Base-by-base conservation (phyloP, 2,888 invertebrate genomes). In the Sphaerophoria taeniata region DNA sequence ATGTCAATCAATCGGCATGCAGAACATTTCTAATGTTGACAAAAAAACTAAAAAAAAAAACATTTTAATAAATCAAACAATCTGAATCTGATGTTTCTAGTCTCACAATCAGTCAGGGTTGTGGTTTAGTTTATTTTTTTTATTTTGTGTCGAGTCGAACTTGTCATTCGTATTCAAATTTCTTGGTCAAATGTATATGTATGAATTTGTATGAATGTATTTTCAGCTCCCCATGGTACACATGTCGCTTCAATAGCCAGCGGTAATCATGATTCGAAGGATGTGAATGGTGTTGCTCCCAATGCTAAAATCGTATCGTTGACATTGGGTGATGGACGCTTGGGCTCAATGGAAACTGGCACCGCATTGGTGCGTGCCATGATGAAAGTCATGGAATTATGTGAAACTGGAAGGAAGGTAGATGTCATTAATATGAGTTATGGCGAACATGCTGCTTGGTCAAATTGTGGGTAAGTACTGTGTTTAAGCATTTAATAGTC, bases 381-480 rank as follows among this genome's bases (percentile, higher is more conserved):
- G 93, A 96, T 97, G 88, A 95, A 96, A 91, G 93, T 97, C 47
- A 97, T 97, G 96, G 95, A 96, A 89, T 90, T 95, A 16, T 93
- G 94, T 58, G 93, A 94, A 88, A 92, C 89, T 1, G 92, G 92
- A 0, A 93, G 92, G 88, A 94, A 94, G 88, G 93, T 97, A 67
- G 97, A 99, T 90, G 95, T 99, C 0, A 97, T 99, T 88, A 99
- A 99, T 92, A 99, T 98, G 97, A 99, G 98, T 90, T 99, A 99
- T 89, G 99, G 99, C 0, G 99, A 99, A 92, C 97, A 97, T 89
- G 95, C 97, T 0, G 96, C 98, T 91, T 98, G 98, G 96, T 95
- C 97, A 3, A 96, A 97, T 91, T 93, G 96, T 6, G 98, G 99
- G 97, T 97, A 93, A 93, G 94, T 75, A 11, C 16, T 6, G 6